Base-by-base conservation (phyloP, 2,113 vertebrate species). In the Plecotus auritus region DNA sequence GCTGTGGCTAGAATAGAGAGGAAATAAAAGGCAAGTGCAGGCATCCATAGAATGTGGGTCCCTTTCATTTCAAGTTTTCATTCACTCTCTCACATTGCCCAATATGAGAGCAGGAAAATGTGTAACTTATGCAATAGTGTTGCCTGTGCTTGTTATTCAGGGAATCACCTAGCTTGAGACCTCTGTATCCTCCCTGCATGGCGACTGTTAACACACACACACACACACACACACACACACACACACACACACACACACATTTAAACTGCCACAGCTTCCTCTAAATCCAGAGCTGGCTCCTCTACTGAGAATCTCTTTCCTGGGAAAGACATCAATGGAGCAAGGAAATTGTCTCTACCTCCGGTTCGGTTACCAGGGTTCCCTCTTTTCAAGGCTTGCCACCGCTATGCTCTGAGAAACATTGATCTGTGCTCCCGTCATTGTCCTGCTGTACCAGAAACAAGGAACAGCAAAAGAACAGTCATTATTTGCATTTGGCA, bases 231-330 rank as follows among this genome's bases (percentile, higher is more conserved):
- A 74, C 88, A 91, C 88, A 95, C 49, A 59, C 54, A 51, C 49
- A 69, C 54, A 81, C 78, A 91, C 84, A 23, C 22, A 0, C 14
- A n/a, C n/a, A n/a, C n/a, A n/a, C n/a, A n/a, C 59, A 93, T 69
- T 94, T 64, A 91, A 76, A 28, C 59, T 86, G 49, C 54, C 89
- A 96, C 95, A 98, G 97, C 95, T 98, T 67, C 90, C 90, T 95
- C 85, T 98, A 97, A 98, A 66, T 86, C 90, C 85, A 96, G 85
- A 96, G 82, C 74, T 97, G 97, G 96, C 97, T 96, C 73, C 54
- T 92, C 85, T 67, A 90, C 90, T 94, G 73, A 96, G 95, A 97
- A 88, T 85, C 88, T 92, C 77, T 69, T 93, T 67, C 69, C 77
- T 93, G 92, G 69, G 78, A 96, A 69, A 92, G 85, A 94, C 59